A percentile compares a stretch with the other conserved stretches of the same genome.
phyloP scores from a whole-genome alignment of 2,888 invertebrate genomes.

The Rhaphigaster nebulosa region DNA sequence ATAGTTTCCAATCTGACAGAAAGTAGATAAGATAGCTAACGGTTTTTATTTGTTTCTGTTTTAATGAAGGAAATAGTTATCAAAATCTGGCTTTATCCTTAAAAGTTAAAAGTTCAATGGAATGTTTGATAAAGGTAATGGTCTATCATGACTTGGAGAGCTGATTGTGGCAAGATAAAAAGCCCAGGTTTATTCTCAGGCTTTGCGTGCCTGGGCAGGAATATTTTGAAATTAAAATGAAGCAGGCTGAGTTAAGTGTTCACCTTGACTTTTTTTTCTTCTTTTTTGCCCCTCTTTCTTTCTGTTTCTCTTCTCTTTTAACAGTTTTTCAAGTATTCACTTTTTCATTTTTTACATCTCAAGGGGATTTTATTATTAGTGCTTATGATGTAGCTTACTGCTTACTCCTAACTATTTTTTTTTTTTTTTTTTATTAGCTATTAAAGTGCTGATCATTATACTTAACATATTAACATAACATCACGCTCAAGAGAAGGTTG shows the following conservation, averaged over 20 bases:
- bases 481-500: too few species aligned
- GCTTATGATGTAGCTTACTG: not conserved
- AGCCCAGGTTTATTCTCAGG: slow-evolving; percentile 26
- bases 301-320: not conserved
- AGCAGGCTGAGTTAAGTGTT: slow-evolving; percentile 29
- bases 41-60: not conserved
- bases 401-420: not conserved
- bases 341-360: not conserved
- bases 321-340: slow-evolving; percentile 29
- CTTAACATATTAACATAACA: too few species aligned
- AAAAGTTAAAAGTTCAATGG: not conserved
- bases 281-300: not conserved
- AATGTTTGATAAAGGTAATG: slow-evolving; percentile 38
- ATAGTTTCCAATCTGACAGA: too few species aligned
- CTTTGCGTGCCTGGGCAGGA: slow-evolving; percentile 35
- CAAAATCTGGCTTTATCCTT: not conserved
- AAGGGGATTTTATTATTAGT: not conserved
- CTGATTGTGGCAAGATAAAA: slow-evolving; percentile 35
- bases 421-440: not conserved
- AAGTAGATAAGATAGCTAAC: too few species aligned
- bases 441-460: too few species aligned
- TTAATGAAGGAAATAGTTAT: not conserved
- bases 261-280: slow-evolving; percentile 25
- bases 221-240: slow-evolving; percentile 48
- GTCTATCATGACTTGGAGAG: slow-evolving; percentile 19